These are phyloP conservation scores for Cyphomyrus discorhynchus DNA, from an alignment of 2,113 vertebrate genomes.

Conservation along the genomic window DNA sequence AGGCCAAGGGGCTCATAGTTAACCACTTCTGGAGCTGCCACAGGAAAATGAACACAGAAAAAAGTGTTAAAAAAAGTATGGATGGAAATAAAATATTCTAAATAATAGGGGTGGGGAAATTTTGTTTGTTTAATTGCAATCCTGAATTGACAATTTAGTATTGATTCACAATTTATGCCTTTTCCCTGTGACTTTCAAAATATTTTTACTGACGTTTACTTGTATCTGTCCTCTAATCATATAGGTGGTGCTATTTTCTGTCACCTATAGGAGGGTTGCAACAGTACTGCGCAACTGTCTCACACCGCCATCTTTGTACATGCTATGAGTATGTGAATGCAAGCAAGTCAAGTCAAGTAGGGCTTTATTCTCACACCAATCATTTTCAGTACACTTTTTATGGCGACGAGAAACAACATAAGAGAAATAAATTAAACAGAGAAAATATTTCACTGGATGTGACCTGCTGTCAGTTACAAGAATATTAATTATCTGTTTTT, in stretches of 20 bases:
- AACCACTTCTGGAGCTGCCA: constrained; percentile 92
- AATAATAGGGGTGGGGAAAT: neutral
- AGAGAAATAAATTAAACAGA: too few species aligned
- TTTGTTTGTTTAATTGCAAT: neutral
- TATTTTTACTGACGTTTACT: neutral
- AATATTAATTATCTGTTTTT: too few species aligned
- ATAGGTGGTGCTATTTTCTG: neutral
- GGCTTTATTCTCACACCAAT: too few species aligned
- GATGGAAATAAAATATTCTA: neutral
- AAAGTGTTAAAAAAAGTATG: neutral
- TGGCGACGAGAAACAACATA: too few species aligned
- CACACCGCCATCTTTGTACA: too few species aligned
- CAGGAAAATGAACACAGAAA: constrained; percentile 36
- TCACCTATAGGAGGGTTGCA: too few species aligned
- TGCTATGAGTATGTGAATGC: too few species aligned
- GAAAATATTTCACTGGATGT: too few species aligned
- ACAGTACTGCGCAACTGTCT: too few species aligned
- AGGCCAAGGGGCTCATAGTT: constrained; percentile 96
- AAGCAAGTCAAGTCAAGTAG: too few species aligned
- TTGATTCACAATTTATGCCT: neutral
- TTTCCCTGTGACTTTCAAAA: neutral
- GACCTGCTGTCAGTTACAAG: too few species aligned
- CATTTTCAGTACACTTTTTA: too few species aligned
- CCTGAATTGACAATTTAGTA: neutral
- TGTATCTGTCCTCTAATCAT: neutral